Conservation (phyloP, 35 echinoderm and acorn worm genomes). For the Apostichopus parvimensis region DNA sequence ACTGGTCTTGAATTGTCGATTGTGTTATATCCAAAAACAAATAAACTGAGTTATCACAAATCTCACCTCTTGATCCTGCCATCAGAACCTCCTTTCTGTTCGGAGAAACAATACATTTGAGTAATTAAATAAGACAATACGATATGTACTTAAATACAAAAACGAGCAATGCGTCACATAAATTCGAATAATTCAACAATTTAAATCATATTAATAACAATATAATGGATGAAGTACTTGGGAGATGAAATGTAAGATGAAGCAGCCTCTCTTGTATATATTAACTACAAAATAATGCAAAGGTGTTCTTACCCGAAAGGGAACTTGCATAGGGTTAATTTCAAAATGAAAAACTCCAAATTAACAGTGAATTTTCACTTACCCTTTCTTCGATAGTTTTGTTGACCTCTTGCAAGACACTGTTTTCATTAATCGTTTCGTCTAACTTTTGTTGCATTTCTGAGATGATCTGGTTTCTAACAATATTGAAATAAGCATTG, state of each 20-base stretch:
- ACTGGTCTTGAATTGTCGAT: too few relatives aligned
- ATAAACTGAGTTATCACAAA: neutral
- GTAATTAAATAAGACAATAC: neutral
- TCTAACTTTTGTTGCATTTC: slow-evolving; percentile 67
- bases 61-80: slow-evolving; percentile 42
- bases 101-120: neutral
- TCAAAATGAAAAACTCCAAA: too few relatives aligned
- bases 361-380: neutral
- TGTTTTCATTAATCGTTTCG: slow-evolving; percentile 55
- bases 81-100: slow-evolving; percentile 56
- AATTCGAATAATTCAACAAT: too few relatives aligned
- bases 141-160: neutral
- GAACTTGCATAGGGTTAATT: too few relatives aligned
- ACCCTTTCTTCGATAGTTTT: slow-evolving; percentile 50
- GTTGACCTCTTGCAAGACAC: slow-evolving; percentile 52
- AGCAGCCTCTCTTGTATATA: too few relatives aligned
- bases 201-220: too few relatives aligned
- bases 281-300: too few relatives aligned
- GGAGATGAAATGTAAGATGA: too few relatives aligned
- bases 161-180: too few relatives aligned
- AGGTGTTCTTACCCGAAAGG: too few relatives aligned
- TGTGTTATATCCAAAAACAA: too few relatives aligned
- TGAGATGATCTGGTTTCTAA: slow-evolving; percentile 57
- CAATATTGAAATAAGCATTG: neutral
- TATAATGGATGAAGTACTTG: too few relatives aligned